These are phyloP conservation scores for Hirtodrosophila alboralis DNA, from an alignment of 2,888 invertebrate species.

Conservation along the genomic window DNA sequence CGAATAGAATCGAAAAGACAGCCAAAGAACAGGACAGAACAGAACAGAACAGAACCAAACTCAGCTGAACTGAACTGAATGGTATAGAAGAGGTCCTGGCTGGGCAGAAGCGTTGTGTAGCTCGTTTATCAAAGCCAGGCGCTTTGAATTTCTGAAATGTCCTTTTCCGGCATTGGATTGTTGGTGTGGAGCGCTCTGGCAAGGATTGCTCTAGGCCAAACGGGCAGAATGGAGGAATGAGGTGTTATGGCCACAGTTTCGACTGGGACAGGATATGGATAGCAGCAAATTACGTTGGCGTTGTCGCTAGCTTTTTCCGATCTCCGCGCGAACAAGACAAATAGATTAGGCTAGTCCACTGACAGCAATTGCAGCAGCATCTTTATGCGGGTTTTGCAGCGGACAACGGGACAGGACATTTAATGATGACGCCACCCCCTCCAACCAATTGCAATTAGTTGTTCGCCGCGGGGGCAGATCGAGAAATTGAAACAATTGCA, in stretches of 20 bases:
- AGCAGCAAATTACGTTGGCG: constrained; percentile 73
- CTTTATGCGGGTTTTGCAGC: constrained; percentile 2
- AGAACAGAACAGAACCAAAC: constrained; percentile 2
- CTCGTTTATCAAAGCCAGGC: constrained; percentile 76
- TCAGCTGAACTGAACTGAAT: constrained; percentile 2
- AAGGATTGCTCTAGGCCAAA: constrained; percentile 7
- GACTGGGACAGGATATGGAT: constrained; percentile 68
- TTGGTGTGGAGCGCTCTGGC: constrained; percentile 32
- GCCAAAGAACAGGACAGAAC: neutral
- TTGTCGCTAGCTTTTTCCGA: constrained; percentile 62
- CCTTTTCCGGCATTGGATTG: constrained; percentile 62
- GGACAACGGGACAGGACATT: constrained; percentile 22
- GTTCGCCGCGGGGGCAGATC: constrained; percentile 7
- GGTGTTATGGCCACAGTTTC: constrained; percentile 11
- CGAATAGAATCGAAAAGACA: constrained; percentile 9
- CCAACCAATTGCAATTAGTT: constrained; percentile 57
- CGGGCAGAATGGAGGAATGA: neutral
- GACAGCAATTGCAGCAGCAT: constrained; percentile 46
- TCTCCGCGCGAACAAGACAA: constrained; percentile 71
- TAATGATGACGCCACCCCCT: constrained; percentile 50
- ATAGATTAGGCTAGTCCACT: constrained; percentile 65
- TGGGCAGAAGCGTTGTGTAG: constrained; percentile 45
- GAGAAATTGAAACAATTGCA: constrained; percentile 53
- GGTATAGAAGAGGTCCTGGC: constrained; percentile 4
- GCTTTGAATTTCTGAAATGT: constrained; percentile 78